Conservation (phyloP, 2,888 invertebrate genomes). For the Unio delphinus region DNA sequence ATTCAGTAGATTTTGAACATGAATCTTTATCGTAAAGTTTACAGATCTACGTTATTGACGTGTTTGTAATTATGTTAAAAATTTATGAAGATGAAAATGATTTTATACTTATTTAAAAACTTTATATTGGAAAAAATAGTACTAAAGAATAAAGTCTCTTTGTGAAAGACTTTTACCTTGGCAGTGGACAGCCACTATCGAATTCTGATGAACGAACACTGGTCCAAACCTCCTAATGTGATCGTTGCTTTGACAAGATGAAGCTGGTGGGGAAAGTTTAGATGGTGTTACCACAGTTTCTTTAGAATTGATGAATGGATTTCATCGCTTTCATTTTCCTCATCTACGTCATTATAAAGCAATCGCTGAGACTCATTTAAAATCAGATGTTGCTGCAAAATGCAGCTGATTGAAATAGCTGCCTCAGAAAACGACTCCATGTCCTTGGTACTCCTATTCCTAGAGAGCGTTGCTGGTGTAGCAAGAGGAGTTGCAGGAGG, state of each 20-base stretch:
- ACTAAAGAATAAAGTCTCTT: constrained; percentile 18
- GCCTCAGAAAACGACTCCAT: constrained; percentile 95
- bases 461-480: constrained; percentile 88
- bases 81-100: too few relatives aligned
- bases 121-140: too few relatives aligned
- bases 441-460: constrained; percentile 95
- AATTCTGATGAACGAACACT: constrained; percentile 37
- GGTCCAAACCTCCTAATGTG: constrained; percentile 24
- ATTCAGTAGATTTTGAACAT: too few relatives aligned
- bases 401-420: constrained; percentile 95
- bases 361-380: constrained; percentile 74
- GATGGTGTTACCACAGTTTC: constrained; percentile 73
- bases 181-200: constrained; percentile 46
- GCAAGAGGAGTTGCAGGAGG: constrained; percentile 76
- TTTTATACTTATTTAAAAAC: too few relatives aligned
- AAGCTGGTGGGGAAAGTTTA: constrained; percentile 88
- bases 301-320: constrained; percentile 39
- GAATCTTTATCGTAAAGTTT: too few relatives aligned
- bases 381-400: constrained; percentile 86
- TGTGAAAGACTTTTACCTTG: constrained; percentile 41
- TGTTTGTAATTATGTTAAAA: too few relatives aligned
- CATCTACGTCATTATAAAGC: constrained; percentile 33
- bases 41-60: too few relatives aligned
- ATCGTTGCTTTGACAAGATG: constrained; percentile 81
- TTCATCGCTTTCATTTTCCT: constrained; percentile 40